phyloP scores from a whole-genome alignment of 2,888 invertebrate species.

The Drosophila niveifrons region DNA sequence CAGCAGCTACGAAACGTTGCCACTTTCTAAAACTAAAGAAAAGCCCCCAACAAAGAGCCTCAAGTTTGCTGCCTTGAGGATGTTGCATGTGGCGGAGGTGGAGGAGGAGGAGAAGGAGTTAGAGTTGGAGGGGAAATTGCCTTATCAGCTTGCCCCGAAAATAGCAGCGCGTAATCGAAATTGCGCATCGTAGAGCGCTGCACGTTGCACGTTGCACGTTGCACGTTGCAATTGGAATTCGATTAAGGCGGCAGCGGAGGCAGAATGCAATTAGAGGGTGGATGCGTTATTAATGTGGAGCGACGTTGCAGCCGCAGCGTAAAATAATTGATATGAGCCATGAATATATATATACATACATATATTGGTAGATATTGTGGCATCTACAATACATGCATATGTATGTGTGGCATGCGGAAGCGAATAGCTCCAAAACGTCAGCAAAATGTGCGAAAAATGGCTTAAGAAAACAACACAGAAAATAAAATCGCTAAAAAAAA shows the following conservation, averaged over 20 bases:
- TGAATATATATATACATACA: constrained; percentile 24
- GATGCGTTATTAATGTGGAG: constrained; percentile 85
- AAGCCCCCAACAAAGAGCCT: constrained; percentile 11
- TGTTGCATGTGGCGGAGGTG: too few species aligned
- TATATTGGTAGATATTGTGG: constrained; percentile 22
- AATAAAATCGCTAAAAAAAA: too few species aligned
- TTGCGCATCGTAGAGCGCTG: constrained; percentile 69
- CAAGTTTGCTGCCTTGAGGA: neutral
- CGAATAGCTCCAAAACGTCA: constrained; percentile 72
- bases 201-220: constrained; percentile 10
- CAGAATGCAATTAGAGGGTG: constrained; percentile 85
- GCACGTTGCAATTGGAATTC: constrained; percentile 62
- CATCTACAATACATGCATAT: neutral
- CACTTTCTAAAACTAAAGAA: constrained; percentile 57
- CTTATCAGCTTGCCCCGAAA: constrained; percentile 57
- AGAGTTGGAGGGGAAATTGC: constrained; percentile 9
- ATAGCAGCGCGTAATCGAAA: constrained; percentile 78
- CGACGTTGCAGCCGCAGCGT: constrained; percentile 46
- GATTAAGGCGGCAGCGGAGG: constrained; percentile 63
- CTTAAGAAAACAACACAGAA: constrained; percentile 23
- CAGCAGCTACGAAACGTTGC: constrained; percentile 58
- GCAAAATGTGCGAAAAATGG: constrained; percentile 71
- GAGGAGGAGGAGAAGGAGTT: neutral
- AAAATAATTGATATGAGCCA: constrained; percentile 46
- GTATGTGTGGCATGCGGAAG: constrained; percentile 67